phyloP scores from a whole-genome alignment of 2,888 invertebrate species.

The Mamestra brassicae region DNA sequence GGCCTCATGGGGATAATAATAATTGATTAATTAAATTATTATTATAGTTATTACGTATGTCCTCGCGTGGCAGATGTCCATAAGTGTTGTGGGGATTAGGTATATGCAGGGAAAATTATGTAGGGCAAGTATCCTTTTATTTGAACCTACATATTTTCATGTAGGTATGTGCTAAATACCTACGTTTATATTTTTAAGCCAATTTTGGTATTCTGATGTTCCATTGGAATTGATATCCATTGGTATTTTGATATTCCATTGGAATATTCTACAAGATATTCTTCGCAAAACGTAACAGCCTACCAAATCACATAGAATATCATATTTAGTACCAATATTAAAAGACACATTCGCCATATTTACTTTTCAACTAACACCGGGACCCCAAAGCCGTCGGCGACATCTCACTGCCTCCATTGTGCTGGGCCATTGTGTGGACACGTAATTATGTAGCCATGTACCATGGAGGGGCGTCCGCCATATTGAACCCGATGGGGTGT shows the following conservation, averaged over 20 bases:
- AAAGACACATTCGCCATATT: conserved; percentile 55
- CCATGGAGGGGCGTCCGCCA: conserved; percentile 65
- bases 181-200: neutral
- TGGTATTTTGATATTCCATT: neutral
- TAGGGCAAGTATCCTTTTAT: neutral
- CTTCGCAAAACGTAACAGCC: neutral
- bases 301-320: neutral
- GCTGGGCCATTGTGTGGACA: conserved; percentile 71
- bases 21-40: conserved; percentile 69
- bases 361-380: conserved; percentile 53
- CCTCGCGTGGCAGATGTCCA: conserved; percentile 49
- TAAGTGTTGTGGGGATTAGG: conserved; percentile 33
- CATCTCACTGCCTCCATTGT: conserved; percentile 69
- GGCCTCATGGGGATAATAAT: conserved; percentile 63
- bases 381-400: conserved; percentile 40
- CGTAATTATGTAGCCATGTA: conserved; percentile 80
- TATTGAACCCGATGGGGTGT: conserved; percentile 74
- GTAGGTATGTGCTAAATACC: too few relatives aligned
- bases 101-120: conserved; percentile 13
- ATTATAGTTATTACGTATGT: conserved; percentile 58
- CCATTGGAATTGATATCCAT: neutral
- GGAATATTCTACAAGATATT: neutral
- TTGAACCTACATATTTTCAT: too few relatives aligned
- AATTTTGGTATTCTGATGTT: neutral
- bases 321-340: conserved; percentile 9